Evolutionary conservation across 1,140 invertebrate species (phyloP).

Genomic region (Maconellicoccus hirsutus): DNA sequence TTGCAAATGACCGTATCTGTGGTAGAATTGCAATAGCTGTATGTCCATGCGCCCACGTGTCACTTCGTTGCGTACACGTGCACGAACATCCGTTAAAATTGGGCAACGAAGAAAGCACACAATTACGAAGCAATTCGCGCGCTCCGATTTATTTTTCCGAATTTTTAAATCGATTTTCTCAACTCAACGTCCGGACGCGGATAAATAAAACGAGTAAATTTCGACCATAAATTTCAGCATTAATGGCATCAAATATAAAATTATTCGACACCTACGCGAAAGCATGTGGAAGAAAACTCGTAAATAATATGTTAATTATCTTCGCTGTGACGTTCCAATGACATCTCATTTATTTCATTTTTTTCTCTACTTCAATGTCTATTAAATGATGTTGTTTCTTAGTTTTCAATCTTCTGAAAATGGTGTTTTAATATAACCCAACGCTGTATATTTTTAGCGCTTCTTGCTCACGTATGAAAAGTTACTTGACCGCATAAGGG

Average conservation of each 20-base stretch:
- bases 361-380: neutral
- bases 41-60: too few relatives aligned
- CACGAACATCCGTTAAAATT: too few relatives aligned
- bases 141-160: too few relatives aligned
- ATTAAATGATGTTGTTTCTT: conserved; percentile 1
- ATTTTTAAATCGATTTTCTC: too few relatives aligned
- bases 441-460: neutral
- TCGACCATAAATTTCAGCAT: neutral
- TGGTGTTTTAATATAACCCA: neutral
- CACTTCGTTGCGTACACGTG: too few relatives aligned
- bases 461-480: neutral
- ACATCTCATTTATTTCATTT: conserved; percentile 17
- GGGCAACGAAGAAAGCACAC: too few relatives aligned
- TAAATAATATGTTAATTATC: conserved; percentile 17
- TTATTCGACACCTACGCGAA: conserved; percentile 11
- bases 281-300: neutral
- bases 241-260: neutral
- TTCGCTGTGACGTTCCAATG: neutral
- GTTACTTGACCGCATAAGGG: neutral
- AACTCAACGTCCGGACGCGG: too few relatives aligned
- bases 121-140: too few relatives aligned
- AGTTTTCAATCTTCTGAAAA: neutral
- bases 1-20: too few relatives aligned
- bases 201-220: too few relatives aligned
- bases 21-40: too few relatives aligned